Percentiles rank a stretch among this genome's conserved stretches.
These are phyloP conservation scores for Aphrophora alni DNA, from an alignment of 2,888 invertebrate genomes.

Conservation along the genomic window DNA sequence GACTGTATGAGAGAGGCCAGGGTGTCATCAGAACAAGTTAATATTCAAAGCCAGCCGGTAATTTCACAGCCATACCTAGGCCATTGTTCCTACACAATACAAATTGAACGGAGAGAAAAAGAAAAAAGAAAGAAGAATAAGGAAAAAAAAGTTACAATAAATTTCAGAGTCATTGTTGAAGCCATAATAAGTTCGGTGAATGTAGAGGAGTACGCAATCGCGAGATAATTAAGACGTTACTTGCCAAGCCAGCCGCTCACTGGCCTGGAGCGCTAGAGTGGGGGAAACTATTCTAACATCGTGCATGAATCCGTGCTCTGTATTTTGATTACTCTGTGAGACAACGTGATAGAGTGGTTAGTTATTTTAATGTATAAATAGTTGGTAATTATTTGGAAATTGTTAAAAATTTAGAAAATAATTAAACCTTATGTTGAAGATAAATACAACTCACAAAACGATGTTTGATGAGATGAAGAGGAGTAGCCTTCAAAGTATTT, in stretches of 20 bases:
- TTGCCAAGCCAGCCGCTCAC: not conserved
- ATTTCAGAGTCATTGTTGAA: not conserved
- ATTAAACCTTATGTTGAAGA: too few species aligned
- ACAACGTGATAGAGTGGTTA: not conserved
- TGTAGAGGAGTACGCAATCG: not conserved
- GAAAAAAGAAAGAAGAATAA: not conserved
- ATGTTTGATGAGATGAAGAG: too few species aligned
- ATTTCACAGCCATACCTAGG: not conserved
- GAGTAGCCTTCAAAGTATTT: too few species aligned
- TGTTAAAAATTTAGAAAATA: too few species aligned
- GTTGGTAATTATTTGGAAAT: too few species aligned
- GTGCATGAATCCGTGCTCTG: not conserved
- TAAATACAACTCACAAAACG: too few species aligned
- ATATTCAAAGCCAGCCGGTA: not conserved
- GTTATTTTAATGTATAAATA: not conserved
- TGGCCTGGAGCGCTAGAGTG: not conserved
- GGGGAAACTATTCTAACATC: not conserved
- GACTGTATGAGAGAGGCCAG: not conserved
- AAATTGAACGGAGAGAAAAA: not conserved
- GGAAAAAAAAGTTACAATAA: not conserved
- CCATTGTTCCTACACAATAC: slow-evolving; percentile 6
- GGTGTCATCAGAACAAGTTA: not conserved
- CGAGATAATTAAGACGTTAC: not conserved
- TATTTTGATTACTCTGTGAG: not conserved
- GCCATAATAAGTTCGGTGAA: not conserved